Percentiles rank a stretch among this genome's conserved stretches.
Evolutionary conservation across 2,797 vertebrate species (phyloP).

Genomic region (Uromys caudimaculatus): DNA sequence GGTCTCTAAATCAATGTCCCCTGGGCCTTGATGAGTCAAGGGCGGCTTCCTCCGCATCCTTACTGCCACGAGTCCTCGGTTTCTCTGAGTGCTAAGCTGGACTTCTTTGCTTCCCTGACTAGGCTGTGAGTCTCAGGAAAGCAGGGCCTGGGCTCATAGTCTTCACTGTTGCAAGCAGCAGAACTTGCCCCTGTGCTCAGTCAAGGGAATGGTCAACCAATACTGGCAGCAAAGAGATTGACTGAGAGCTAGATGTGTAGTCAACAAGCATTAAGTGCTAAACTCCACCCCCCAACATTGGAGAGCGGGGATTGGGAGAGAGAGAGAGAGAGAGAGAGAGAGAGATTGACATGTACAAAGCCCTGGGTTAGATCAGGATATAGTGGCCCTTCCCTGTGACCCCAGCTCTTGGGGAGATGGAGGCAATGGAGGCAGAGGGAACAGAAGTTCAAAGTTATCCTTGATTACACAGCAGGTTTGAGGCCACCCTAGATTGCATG

Average conservation of each 20-base stretch:
- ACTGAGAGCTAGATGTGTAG: no score
- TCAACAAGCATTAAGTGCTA: not conserved
- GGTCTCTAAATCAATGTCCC: not conserved
- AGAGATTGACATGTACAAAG: not conserved
- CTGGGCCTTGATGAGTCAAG: not conserved
- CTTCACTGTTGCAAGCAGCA: not conserved
- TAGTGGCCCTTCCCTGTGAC: not conserved
- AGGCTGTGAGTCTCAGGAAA: not conserved
- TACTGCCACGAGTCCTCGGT: not conserved
- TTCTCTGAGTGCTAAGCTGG: not conserved
- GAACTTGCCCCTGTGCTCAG: not conserved
- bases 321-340: not conserved
- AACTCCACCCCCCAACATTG: not conserved
- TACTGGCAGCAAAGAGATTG: not conserved
- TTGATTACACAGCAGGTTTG: not conserved
- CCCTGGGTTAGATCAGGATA: not conserved
- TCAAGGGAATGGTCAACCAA: not conserved
- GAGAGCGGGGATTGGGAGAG: no score
- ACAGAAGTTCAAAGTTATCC: not conserved
- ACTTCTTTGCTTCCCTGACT: not conserved
- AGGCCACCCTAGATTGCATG: not conserved
- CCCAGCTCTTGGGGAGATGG: not conserved
- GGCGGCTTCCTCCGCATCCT: not conserved
- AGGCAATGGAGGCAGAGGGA: not conserved
- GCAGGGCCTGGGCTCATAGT: not conserved